Percentiles rank a stretch among this genome's conserved stretches.
Conservation (phyloP, 2,797 vertebrate genomes). For the Mycteria americana region DNA sequence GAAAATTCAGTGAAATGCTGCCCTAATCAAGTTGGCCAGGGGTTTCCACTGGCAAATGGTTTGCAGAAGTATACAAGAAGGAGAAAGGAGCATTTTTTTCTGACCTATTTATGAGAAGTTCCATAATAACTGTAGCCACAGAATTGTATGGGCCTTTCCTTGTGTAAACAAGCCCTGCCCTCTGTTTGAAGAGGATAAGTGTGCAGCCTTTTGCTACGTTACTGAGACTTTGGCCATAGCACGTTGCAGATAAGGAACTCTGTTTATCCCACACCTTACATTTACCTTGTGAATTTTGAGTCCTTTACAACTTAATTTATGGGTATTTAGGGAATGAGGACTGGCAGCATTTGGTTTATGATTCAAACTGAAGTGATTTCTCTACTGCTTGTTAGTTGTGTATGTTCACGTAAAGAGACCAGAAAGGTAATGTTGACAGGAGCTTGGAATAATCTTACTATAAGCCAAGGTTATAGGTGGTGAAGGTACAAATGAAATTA, state of each 20-base stretch:
- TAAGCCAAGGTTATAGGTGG: background rate
- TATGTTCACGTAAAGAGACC: background rate
- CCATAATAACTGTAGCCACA: background rate
- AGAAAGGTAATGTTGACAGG: background rate
- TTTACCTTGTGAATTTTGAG: background rate
- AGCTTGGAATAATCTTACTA: background rate
- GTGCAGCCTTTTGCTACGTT: background rate
- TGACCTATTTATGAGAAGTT: background rate
- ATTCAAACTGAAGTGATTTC: background rate
- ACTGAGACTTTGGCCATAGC: background rate
- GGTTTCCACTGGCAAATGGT: background rate
- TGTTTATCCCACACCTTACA: background rate
- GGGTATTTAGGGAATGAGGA: background rate
- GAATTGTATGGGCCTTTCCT: background rate
- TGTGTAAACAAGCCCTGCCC: conserved; percentile 12
- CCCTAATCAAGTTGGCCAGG: background rate
- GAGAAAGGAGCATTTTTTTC: background rate
- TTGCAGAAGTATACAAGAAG: background rate
- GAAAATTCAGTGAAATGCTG: background rate
- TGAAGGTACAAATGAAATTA: background rate
- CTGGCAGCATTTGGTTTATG: background rate
- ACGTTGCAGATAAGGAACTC: background rate
- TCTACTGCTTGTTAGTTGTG: background rate
- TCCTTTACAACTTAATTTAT: background rate
- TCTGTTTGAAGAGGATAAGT: background rate